Evolutionary conservation across 2,888 invertebrate species (phyloP), one percentile per base, ranked within the genome.

Genomic region (Drosophila cognata): DNA sequence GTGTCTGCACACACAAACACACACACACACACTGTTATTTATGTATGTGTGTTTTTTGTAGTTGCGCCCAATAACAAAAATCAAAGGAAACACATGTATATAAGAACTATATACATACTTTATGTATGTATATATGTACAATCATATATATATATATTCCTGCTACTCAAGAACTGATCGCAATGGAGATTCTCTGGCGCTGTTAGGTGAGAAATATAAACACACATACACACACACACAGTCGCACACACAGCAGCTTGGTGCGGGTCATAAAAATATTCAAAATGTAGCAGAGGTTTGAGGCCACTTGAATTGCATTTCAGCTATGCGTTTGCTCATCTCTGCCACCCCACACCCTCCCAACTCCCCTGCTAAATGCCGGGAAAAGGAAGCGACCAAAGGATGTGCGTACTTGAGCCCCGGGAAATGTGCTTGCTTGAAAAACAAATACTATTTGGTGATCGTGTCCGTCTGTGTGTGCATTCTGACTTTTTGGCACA

Each of bases 371-470:
- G 60, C 60, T 48, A 63, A 66, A 50, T 68, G 73, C 72, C 52
- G 38, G 33, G 25, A 18, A 50, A 80, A 76, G 67, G 81, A 80
- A 79, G 70, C 80, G 55, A 36, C 58, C 29, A 78, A 81, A 87
- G 82, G 87, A 86, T 87, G 84, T 84, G 71, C 65, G 58, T 70
- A 86, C 87, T 82, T 82, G 81, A 84, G 78, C 35, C 36, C 51
- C 62, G 81, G 77, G 43, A 72, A 81, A 72, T 65, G 74, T 50
- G 74, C 59, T 51, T 68, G 59, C 74, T 63, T 69, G 75, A 60
- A 64, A 64, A 71, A 52, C 59, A 73, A 77, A 81, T 57, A 11
- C 13, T 7, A 77, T 63, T 67, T 38, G 29, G 21, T 51, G 10
- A 33, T 4, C 13, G n/a, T n/a, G n/a, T n/a, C 18, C 46, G 33